A percentile compares a stretch with the other conserved stretches of the same genome.
phyloP scores from a whole-genome alignment of 2,113 vertebrate species.

The Hippocampus abdominalis region DNA sequence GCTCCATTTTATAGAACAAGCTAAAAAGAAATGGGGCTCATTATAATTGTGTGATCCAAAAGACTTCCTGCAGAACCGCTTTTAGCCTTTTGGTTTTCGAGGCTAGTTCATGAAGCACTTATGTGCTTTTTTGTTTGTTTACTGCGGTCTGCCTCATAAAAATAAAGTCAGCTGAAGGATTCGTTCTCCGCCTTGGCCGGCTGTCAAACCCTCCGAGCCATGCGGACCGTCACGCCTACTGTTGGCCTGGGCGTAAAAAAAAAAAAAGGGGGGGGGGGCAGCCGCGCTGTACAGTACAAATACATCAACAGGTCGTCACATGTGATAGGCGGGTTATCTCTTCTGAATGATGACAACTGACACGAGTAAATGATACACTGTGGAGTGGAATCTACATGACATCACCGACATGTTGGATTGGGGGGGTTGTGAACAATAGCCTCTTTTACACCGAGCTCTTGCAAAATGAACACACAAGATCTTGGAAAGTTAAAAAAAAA shows the following conservation, averaged over 20 bases:
- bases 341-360: slow-evolving; percentile 51
- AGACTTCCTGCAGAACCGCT: slow-evolving; percentile 25
- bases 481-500: too few relatives aligned
- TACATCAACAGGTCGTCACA: slow-evolving; percentile 69
- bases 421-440: not conserved
- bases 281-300: slow-evolving; percentile 42
- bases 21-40: slow-evolving; percentile 6
- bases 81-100: slow-evolving; percentile 48
- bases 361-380: slow-evolving; percentile 46
- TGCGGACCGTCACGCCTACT: slow-evolving; percentile 58
- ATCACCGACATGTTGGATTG: slow-evolving; percentile 41
- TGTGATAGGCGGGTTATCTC: slow-evolving; percentile 44
- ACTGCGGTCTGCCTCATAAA: slow-evolving; percentile 76
- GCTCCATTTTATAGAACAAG: not conserved
- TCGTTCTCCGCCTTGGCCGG: slow-evolving; percentile 44
- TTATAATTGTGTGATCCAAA: slow-evolving; percentile 18
- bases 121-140: slow-evolving; percentile 74
- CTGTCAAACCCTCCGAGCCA: slow-evolving; percentile 56
- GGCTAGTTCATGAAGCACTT: slow-evolving; percentile 62
- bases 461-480: not conserved
- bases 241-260: slow-evolving; percentile 44
- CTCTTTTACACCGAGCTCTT: not conserved
- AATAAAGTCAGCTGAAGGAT: slow-evolving; percentile 66
- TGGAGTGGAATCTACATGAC: slow-evolving; percentile 59
- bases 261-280: slow-evolving; percentile 26